A percentile compares a stretch with the other conserved stretches of the same genome.
phyloP scores from a whole-genome alignment of 2,888 invertebrate genomes.

The Lumbricus terrestris region DNA sequence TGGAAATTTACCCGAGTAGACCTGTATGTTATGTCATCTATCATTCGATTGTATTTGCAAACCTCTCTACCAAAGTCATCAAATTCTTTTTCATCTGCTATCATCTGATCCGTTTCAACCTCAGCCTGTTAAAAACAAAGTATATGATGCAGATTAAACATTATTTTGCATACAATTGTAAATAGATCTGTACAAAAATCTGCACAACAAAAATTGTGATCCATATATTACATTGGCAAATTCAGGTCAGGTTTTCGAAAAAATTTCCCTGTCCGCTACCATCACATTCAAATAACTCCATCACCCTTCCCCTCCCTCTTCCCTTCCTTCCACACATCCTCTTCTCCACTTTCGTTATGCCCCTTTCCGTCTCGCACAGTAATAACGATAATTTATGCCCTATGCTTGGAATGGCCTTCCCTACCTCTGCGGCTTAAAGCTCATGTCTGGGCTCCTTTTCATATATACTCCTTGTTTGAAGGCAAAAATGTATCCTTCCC shows the following conservation, averaged over 20 bases:
- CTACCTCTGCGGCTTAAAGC: no score
- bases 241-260: not conserved
- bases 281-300: no score
- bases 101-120: not conserved
- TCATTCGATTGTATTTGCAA: not conserved
- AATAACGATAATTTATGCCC: no score
- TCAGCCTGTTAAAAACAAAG: not conserved
- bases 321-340: no score
- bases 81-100: not conserved
- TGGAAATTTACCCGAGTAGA: constrained; percentile 49
- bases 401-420: no score
- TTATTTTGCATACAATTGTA: not conserved
- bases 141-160: not conserved
- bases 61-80: not conserved
- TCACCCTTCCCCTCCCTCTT: no score
- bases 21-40: constrained; percentile 61
- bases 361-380: not conserved
- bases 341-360: no score
- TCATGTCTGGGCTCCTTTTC: no score
- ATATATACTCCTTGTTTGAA: no score
- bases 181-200: not conserved
- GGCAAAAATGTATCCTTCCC: no score
- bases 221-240: not conserved
- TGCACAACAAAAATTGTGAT: not conserved
- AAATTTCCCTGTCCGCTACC: no score